Base-by-base conservation (phyloP, 1,140 invertebrate species). In the Bacillus rossius region DNA sequence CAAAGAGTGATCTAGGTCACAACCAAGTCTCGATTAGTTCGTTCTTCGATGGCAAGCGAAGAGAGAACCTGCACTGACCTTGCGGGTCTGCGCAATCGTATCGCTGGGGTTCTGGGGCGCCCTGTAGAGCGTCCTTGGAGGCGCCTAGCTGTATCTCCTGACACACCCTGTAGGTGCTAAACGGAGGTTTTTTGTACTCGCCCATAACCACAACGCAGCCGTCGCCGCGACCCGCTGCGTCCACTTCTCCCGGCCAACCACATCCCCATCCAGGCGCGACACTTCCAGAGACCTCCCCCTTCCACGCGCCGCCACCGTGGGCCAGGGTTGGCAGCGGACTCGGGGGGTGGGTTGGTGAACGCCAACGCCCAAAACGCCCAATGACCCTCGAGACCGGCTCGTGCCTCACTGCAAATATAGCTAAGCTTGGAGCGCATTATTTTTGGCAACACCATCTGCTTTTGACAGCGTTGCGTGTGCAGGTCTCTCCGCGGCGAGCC, bases 101-200 rank as follows among this genome's bases (percentile, higher is more conserved):
- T 34, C 29, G 5, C 10, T 34, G 29, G 29, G 4, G 29, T 34
- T 34, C 29, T 34, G 29, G 10, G 29, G 29, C 10, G 10, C 5
- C 10, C 10, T 34, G 4, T 7, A 10, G 10, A 34, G 10, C 29
- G 29, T 34, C 29, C 29, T 50, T 19, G 22, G 19, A 20, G n/a
- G 48, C 59, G 61, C 67, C 59, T 42, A 72, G 65, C 58, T 65
- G 64, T 49, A 72, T 72, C 57, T 72, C 69, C 58, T 71, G 69
- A 53, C 61, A 71, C 40, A 71, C 70, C 67, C 71, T 72, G 61
- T 70, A 72, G 7, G 61, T 60, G 10, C 57, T 43, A 14, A 62
- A 61, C 14, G 57, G 57, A 34, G 19, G 37, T 51, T 52, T 43
- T 22, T 58, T 58, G 26, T 47, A 55, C 40, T 60, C 58, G 10